A percentile compares a stretch with the other conserved stretches of the same genome.
These are phyloP conservation scores for Ophthalmolycus amberensis DNA, from an alignment of 2,113 vertebrate species.

Conservation along the genomic window DNA sequence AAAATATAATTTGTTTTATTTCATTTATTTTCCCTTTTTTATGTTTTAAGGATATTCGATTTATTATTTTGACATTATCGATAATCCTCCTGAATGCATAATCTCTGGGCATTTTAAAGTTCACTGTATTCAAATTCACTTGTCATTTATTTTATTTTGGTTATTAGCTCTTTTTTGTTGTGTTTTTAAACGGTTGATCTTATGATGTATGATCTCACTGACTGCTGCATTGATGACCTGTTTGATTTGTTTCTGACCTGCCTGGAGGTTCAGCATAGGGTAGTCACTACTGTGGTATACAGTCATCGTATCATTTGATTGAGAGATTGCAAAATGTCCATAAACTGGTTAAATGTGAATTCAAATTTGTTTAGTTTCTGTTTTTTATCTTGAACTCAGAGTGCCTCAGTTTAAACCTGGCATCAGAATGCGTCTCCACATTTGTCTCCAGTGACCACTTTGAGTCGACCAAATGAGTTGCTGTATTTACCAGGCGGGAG, in stretches of 20 bases:
- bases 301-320: constrained; percentile 66
- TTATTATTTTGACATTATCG: constrained; percentile 20
- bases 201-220: constrained; percentile 38
- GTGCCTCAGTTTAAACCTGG: neutral
- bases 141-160: constrained; percentile 4
- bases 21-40: neutral
- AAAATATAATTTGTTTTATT: constrained; percentile 15
- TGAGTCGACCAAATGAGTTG: neutral
- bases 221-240: constrained; percentile 47
- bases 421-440: neutral
- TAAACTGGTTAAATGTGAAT: constrained; percentile 69
- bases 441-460: neutral
- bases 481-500: neutral
- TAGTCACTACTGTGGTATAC: constrained; percentile 61
- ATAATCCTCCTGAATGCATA: constrained; percentile 34
- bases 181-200: constrained; percentile 19
- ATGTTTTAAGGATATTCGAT: constrained; percentile 18
- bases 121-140: constrained; percentile 10
- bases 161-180: neutral
- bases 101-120: constrained; percentile 44
- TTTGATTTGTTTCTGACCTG: constrained; percentile 52
- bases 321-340: constrained; percentile 65
- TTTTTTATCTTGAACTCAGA: neutral
- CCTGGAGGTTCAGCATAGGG: constrained; percentile 33
- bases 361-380: constrained; percentile 48